Percentiles rank a stretch among this genome's conserved stretches.
Conservation (phyloP, 92 coral and sea anemone species). For the Galaxea fascicularis region DNA sequence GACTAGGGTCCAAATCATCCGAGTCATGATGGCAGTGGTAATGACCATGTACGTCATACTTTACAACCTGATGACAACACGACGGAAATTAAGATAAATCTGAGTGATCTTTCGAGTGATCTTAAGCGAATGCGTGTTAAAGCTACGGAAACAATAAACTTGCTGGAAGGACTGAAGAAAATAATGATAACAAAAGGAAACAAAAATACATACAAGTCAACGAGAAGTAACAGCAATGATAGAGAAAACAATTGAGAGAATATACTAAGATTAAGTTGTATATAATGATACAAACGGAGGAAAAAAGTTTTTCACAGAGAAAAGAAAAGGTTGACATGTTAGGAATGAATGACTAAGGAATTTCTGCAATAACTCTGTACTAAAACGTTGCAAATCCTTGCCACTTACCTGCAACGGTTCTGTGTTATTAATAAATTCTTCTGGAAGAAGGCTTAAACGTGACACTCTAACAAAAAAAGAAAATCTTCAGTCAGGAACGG, state of each 20-base stretch:
- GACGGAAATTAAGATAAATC: neutral
- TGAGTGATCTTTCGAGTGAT: neutral
- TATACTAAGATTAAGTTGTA: neutral
- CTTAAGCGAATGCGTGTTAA: too few relatives aligned
- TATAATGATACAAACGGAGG: too few relatives aligned
- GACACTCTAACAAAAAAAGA: conserved; percentile 54
- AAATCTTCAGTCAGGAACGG: neutral
- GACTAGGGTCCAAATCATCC: conserved; percentile 64
- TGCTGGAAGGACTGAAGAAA: too few relatives aligned
- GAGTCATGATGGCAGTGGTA: conserved; percentile 91
- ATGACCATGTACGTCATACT: conserved; percentile 80
- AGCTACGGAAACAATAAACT: too few relatives aligned
- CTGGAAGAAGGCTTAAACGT: conserved; percentile 78
- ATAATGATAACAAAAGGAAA: too few relatives aligned
- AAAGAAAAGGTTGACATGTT: too few relatives aligned
- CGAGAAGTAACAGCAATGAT: too few relatives aligned
- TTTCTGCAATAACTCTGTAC: too few relatives aligned
- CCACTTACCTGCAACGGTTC: conserved; percentile 86
- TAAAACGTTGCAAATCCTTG: too few relatives aligned
- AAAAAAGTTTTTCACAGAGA: too few relatives aligned
- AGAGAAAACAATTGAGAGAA: neutral
- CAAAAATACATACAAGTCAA: too few relatives aligned
- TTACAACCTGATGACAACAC: conserved; percentile 64
- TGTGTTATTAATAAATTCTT: conserved; percentile 70
- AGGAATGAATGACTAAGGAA: too few relatives aligned